phyloP scores from a whole-genome alignment of 2,888 invertebrate genomes.

The Leptopilina myrica region DNA sequence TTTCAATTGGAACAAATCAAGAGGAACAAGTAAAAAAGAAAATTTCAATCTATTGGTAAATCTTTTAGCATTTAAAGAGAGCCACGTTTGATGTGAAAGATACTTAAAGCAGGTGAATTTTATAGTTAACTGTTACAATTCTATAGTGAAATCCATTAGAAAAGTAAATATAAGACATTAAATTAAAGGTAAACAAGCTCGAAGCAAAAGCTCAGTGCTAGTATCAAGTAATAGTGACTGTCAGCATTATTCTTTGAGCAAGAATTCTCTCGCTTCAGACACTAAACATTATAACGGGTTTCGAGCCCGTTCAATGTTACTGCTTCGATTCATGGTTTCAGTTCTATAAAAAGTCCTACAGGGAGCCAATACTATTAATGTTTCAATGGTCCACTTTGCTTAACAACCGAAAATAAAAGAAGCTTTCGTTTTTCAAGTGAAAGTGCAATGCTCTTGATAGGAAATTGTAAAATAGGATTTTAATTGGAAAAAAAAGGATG shows the following conservation, averaged over 20 bases:
- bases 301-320: neutral
- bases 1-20: too few species aligned
- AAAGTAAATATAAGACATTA: slow-evolving; percentile 12
- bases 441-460: neutral
- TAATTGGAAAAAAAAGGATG: neutral
- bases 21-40: too few species aligned
- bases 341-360: slow-evolving; percentile 20
- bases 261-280: slow-evolving; percentile 8
- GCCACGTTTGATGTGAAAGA: neutral
- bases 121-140: slow-evolving; percentile 3
- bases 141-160: neutral
- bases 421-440: slow-evolving; percentile 8
- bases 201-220: neutral
- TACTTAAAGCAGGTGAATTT: slow-evolving; percentile 15
- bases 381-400: slow-evolving; percentile 14
- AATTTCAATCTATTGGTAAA: too few species aligned
- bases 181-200: slow-evolving; percentile 15
- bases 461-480: slow-evolving; percentile 6
- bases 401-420: slow-evolving; percentile 13
- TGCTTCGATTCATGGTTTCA: slow-evolving; percentile 9
- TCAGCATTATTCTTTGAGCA: slow-evolving; percentile 4
- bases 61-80: neutral
- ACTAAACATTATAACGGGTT: slow-evolving; percentile 14
- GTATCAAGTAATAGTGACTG: neutral
- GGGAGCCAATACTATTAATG: slow-evolving; percentile 14